Percentiles rank a stretch among this genome's conserved stretches.
phyloP scores from a whole-genome alignment of 2,113 vertebrate genomes.

The Rhineura floridana region DNA sequence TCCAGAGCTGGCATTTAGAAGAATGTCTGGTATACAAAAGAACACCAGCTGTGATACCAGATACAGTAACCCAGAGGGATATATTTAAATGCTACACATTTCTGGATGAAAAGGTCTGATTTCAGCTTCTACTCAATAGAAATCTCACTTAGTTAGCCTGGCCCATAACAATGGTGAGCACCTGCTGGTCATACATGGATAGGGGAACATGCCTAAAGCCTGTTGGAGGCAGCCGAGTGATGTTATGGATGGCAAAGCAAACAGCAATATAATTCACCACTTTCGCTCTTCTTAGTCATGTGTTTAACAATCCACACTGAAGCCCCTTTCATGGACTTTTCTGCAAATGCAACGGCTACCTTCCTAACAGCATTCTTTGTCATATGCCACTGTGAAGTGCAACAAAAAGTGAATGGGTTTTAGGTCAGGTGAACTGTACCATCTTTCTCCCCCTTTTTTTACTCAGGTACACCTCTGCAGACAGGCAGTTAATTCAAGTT shows the following conservation, averaged over 20 bases:
- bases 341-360: too few species aligned
- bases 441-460: too few species aligned
- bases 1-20: constrained; percentile 73
- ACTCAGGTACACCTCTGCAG: too few species aligned
- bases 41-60: constrained; percentile 74
- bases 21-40: constrained; percentile 67
- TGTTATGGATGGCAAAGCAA: background rate
- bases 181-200: background rate
- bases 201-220: background rate
- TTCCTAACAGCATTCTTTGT: too few species aligned
- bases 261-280: background rate
- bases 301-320: background rate
- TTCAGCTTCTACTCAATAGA: constrained; percentile 5
- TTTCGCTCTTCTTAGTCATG: background rate
- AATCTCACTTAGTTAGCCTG: constrained; percentile 2
- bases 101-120: constrained; percentile 49
- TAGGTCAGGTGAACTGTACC: too few species aligned
- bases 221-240: background rate
- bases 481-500: too few species aligned
- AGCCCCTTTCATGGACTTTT: too few species aligned
- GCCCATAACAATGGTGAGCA: background rate
- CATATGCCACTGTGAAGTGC: too few species aligned
- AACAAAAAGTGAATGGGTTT: too few species aligned
- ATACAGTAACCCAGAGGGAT: constrained; percentile 60
- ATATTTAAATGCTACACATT: constrained; percentile 75